These are phyloP conservation scores for Ammodramus savannarum DNA, from an alignment of 2,113 vertebrate genomes.

Conservation along the genomic window DNA sequence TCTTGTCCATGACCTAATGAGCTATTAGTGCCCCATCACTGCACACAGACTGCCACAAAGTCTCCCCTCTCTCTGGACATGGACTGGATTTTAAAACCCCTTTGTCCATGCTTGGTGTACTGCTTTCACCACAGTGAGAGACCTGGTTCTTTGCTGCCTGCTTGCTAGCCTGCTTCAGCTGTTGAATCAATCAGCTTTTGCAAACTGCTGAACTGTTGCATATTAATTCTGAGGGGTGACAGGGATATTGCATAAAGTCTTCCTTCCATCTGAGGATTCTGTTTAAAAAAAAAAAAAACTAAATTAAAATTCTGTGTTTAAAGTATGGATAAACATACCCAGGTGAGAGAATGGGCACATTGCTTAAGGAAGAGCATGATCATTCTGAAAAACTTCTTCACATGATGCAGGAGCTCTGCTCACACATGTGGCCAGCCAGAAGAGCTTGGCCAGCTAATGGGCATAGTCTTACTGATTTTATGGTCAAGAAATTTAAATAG, in stretches of 20 bases:
- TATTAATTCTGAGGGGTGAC: not conserved
- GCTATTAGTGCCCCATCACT: not conserved
- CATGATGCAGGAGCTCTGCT: not conserved
- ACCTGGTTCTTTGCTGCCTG: not conserved
- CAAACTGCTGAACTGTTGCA: not conserved
- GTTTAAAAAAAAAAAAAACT: not conserved
- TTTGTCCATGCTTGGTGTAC: not conserved
- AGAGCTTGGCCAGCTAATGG: not conserved
- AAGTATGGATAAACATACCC: not conserved
- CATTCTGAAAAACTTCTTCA: not conserved
- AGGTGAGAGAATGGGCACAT: not conserved
- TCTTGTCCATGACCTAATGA: not conserved
- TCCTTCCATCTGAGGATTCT: not conserved
- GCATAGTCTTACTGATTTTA: not conserved
- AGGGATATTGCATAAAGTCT: not conserved
- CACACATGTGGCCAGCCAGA: not conserved
- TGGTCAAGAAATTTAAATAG: not conserved
- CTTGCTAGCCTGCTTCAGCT: not conserved
- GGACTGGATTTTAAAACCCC: not conserved
- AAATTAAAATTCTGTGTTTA: not conserved
- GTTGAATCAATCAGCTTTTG: not conserved
- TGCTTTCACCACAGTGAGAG: not conserved
- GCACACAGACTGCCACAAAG: fast-evolving
- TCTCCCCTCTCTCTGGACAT: not conserved
- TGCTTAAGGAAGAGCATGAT: not conserved